These are phyloP conservation scores for Plagodis pulveraria DNA, from an alignment of 2,888 invertebrate species.

Conservation along the genomic window DNA sequence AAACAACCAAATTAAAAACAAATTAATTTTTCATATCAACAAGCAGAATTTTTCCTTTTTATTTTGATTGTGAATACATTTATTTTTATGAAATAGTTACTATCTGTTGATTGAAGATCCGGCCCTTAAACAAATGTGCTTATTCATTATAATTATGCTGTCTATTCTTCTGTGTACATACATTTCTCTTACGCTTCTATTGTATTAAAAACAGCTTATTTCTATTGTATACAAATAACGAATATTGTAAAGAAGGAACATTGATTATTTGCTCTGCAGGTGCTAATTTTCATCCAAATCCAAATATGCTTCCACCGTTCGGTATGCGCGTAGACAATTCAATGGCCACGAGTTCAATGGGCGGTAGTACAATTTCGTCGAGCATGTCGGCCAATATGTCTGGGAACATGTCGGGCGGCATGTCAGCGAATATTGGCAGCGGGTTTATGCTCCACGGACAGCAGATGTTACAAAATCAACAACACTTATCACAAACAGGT, in stretches of 20 bases:
- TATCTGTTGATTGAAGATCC: no score
- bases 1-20: no score
- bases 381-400: conserved; percentile 28
- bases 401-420: conserved; percentile 34
- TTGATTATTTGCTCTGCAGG: conserved; percentile 51
- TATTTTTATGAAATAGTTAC: no score
- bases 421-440: conserved; percentile 37
- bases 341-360: conserved; percentile 49
- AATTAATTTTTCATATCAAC: no score
- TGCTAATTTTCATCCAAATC: conserved; percentile 81
- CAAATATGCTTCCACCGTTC: conserved; percentile 80
- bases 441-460: conserved; percentile 69
- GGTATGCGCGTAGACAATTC: conserved; percentile 80
- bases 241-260: not conserved
- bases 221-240: not conserved
- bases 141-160: not conserved
- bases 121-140: not conserved
- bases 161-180: not conserved
- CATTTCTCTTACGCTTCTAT: not conserved
- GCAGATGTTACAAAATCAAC: conserved; percentile 57
- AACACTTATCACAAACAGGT: conserved; percentile 55
- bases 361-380: conserved; percentile 34
- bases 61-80: no score
- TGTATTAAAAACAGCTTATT: not conserved
- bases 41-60: no score